A percentile compares a stretch with the other conserved stretches of the same genome.
phyloP scores from a whole-genome alignment of 2,888 invertebrate species.

The Selenia dentaria region DNA sequence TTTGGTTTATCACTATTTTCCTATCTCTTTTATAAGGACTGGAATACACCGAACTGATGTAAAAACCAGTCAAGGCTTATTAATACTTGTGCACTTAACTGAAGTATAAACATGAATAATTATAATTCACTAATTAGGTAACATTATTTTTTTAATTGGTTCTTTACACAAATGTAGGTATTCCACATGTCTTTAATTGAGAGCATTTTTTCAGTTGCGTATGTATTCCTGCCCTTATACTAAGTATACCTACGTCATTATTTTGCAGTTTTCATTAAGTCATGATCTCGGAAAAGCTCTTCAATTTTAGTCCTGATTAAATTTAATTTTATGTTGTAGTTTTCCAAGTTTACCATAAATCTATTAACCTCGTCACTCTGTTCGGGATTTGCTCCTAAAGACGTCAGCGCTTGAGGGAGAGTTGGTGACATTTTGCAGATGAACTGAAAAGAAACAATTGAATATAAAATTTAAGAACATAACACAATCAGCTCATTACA shows the following conservation, averaged over 20 bases:
- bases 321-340: constrained; percentile 82
- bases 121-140: not conserved
- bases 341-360: constrained; percentile 64
- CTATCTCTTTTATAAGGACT: not conserved
- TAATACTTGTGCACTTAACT: no score
- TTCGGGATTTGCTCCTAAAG: constrained; percentile 64
- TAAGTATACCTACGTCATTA: no score
- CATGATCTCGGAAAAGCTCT: constrained; percentile 83
- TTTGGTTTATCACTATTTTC: constrained; percentile 9
- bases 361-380: constrained; percentile 37
- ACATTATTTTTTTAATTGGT: no score
- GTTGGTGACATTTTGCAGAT: constrained; percentile 87
- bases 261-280: constrained; percentile 47
- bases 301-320: constrained; percentile 85
- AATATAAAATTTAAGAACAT: not conserved
- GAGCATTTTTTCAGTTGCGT: no score
- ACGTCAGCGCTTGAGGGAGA: constrained; percentile 80
- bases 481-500: no score
- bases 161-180: no score
- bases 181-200: no score
- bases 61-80: no score
- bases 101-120: no score
- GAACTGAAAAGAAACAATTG: constrained; percentile 72
- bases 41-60: constrained; percentile 1
- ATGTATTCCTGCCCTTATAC: constrained; percentile 5